These are phyloP conservation scores for Mythimna albipuncta DNA, from an alignment of 2,888 invertebrate genomes.

Conservation along the genomic window DNA sequence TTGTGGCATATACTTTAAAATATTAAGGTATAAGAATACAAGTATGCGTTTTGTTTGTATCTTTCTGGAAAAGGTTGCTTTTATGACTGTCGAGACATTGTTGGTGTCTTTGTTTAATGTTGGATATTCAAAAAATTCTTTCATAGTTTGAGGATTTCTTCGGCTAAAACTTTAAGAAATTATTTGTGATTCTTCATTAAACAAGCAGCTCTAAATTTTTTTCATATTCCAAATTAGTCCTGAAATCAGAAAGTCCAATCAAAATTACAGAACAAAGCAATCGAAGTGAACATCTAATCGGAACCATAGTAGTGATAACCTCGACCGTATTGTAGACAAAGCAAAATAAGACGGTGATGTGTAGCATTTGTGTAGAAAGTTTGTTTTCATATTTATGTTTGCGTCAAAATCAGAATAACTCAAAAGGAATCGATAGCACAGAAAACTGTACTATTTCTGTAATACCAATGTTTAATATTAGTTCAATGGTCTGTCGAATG, in stretches of 20 bases:
- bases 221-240: too few relatives aligned
- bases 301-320: background rate
- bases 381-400: background rate
- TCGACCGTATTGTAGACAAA: background rate
- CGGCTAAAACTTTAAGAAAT: background rate
- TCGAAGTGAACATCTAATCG: background rate
- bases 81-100: background rate
- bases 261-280: background rate
- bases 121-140: background rate
- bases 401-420: background rate
- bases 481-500: constrained; percentile 25
- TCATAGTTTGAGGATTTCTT: background rate
- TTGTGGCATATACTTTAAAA: background rate
- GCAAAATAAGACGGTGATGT: background rate
- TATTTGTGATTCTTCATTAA: background rate
- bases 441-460: constrained; percentile 4
- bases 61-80: background rate
- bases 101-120: background rate
- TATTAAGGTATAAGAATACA: background rate
- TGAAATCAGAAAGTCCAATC: too few relatives aligned
- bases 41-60: background rate
- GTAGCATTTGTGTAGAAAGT: background rate
- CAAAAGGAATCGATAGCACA: background rate
- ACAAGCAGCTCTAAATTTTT: too few relatives aligned
- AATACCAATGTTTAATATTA: constrained; percentile 37